These are phyloP conservation scores for Guaruba guarouba DNA, from an alignment of 2,113 vertebrate genomes.

Conservation along the genomic window DNA sequence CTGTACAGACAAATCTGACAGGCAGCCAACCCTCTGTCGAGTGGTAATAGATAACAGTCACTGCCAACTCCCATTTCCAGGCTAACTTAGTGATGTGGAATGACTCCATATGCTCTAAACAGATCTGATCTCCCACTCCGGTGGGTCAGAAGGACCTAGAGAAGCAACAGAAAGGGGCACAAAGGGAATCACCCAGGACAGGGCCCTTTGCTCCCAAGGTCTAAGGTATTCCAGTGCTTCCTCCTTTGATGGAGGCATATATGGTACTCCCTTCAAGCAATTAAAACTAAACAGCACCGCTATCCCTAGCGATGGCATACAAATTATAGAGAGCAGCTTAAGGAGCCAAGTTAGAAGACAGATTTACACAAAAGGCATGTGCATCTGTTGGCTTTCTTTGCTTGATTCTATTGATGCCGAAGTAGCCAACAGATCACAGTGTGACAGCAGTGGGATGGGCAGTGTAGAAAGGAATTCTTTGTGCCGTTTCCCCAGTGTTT, in stretches of 20 bases:
- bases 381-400: background rate
- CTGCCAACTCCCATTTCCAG: constrained; percentile 60
- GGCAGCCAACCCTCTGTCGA: constrained; percentile 50
- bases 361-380: background rate
- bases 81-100: constrained; percentile 58
- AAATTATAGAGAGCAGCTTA: background rate
- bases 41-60: constrained; percentile 49
- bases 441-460: background rate
- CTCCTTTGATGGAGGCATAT: background rate
- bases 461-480: background rate
- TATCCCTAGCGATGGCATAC: background rate
- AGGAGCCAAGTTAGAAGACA: background rate
- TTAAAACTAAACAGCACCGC: background rate
- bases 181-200: background rate
- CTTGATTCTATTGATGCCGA: background rate
- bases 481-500: background rate
- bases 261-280: background rate
- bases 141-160: background rate
- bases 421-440: background rate
- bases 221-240: background rate
- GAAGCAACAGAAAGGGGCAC: background rate
- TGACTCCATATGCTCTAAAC: constrained; percentile 51
- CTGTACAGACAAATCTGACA: constrained; percentile 44
- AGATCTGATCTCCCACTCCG: background rate
- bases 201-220: rapidly evolving